Evolutionary conservation across 2,797 vertebrate genomes (phyloP).

Genomic region (Tragelaphus oryx): DNA sequence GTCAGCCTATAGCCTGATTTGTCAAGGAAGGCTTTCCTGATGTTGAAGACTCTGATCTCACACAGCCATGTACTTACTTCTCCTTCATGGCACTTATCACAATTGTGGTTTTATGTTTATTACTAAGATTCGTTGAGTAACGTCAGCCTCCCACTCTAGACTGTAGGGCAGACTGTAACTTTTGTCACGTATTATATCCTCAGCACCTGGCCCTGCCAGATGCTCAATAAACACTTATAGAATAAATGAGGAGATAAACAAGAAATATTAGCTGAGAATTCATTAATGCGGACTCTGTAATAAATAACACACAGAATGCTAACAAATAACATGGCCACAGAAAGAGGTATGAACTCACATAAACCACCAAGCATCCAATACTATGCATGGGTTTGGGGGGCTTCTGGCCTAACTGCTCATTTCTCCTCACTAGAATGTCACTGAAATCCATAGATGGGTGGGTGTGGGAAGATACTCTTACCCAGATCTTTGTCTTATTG

Average conservation of each 20-base stretch:
- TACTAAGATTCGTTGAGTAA: neutral
- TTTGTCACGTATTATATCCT: neutral
- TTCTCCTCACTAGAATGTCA: neutral
- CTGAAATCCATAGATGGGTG: neutral
- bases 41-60: neutral
- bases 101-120: neutral
- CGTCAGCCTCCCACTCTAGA: neutral
- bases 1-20: neutral
- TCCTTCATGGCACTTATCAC: neutral
- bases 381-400: neutral
- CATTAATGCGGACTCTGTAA: neutral
- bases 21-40: neutral
- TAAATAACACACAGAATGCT: neutral
- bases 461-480: neutral
- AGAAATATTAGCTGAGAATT: conserved; percentile 18
- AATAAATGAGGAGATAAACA: conserved; percentile 32
- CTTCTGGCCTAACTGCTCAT: neutral
- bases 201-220: conserved; percentile 14
- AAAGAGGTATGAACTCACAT: neutral
- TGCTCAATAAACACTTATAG: neutral
- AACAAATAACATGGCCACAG: neutral
- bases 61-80: neutral
- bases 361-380: neutral
- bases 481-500: neutral
- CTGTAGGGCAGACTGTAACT: neutral